Evolutionary conservation across 2,113 vertebrate species (phyloP), one percentile per base, ranked within the genome.

Genomic region (Machaerirhynchus nigripectus): DNA sequence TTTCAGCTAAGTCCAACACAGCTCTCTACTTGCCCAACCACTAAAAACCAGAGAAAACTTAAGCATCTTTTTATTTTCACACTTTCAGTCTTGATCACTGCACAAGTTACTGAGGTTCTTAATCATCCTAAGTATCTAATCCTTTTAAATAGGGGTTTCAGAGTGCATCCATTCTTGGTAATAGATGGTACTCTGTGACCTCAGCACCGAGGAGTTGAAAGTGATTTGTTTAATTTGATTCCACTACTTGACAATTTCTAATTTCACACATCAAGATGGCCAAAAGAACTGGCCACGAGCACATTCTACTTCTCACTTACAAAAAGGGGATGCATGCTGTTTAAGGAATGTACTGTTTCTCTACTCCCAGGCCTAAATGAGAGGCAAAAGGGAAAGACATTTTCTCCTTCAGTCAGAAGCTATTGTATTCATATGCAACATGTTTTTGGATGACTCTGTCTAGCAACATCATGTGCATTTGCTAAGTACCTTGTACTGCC

Each of bases 271-370:
- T 49, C 4, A 3, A 75, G 84, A 90, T 56, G 44, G 76, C 78
- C 17, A 95, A 92, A 96, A 92, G 81, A 85, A 68, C 49, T 74
- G 44, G 16, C 55, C 80, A 90, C 9, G 67, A 81, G 53, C 17
- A 89, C 59, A 27, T 74, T 57, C 6, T 40, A 90, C 40, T 93
- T 59, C 88, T 64, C 46, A 77, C 77, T 79, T 80, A 94, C 69
- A 92, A 65, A 93, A 90, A 68, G 26, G 46, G 10, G 33, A 89
- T 91, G 93, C 87, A 81, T 73, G 57, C 73, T 89, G 63, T 57
- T 92, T 75, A 76, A 73, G 77, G 76, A 94, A 97, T 81, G 77
- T 33, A 68, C 39, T 56, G 33, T 91, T 97, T 91, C 90, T 89
- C 67, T 96, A 95, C 96, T 95, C 63, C 86, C 35, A 70, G n/a